phyloP scores from a whole-genome alignment of 2,797 vertebrate genomes.

The Lithobates pipiens region DNA sequence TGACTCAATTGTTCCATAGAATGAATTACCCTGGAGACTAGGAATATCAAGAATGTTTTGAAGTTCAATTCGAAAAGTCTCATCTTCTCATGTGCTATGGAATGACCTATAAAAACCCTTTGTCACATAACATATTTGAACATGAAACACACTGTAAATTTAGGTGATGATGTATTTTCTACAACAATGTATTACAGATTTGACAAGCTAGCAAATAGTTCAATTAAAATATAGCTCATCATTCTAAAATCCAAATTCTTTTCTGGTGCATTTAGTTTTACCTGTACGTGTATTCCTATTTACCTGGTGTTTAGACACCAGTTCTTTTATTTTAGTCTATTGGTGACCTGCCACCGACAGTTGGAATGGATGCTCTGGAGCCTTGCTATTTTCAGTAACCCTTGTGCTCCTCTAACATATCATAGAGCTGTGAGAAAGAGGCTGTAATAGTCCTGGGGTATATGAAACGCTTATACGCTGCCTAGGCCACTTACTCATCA shows the following conservation, averaged over 20 bases:
- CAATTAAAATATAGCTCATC: background rate
- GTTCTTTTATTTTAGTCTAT: background rate
- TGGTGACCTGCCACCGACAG: background rate
- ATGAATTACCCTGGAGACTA: background rate
- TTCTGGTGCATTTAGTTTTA: background rate
- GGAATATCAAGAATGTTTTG: background rate
- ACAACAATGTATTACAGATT: background rate
- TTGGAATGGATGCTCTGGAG: background rate
- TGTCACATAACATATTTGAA: background rate
- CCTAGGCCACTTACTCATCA: background rate
- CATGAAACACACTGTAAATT: background rate
- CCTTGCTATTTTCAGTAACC: background rate
- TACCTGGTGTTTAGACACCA: background rate
- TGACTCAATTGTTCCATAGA: background rate
- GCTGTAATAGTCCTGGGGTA: background rate
- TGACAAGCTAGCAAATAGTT: background rate
- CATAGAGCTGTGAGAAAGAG: background rate
- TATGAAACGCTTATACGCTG: background rate
- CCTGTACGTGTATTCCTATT: background rate
- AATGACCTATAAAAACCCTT: background rate
- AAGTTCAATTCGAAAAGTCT: background rate
- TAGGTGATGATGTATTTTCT: background rate
- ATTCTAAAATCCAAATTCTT: background rate
- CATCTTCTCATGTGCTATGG: background rate
- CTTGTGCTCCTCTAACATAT: background rate